Evolutionary conservation across 37 sponge, comb jelly and placozoan genomes (phyloP), one percentile per base, ranked within the genome.

Genomic region (Beroe forskalii): DNA sequence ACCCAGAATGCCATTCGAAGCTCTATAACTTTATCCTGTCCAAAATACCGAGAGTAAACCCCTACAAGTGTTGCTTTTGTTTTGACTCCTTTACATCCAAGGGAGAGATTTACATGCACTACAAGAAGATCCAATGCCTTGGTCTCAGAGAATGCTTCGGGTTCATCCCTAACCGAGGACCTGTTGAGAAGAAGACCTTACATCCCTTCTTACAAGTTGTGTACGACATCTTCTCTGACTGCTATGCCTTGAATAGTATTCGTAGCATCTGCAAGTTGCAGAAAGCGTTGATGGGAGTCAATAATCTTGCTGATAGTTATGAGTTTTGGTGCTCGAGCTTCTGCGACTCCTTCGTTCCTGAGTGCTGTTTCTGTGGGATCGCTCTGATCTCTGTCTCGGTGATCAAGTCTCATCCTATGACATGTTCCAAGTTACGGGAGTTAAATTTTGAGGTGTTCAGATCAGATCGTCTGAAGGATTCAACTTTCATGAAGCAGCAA

Each of bases 141-240:
- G 86, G 86, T 4, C 55, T 80, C 1, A 80, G 42, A 48, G 55
- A 44, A 35, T 80, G 86, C 20, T 44, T 44, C 27, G 86, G 86
- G 12, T 44, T 44, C 55, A 80, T 80, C 55, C 86, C 86, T 22
- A 44, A 41, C 55, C 28, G 32, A 36, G 72, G 39, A 32, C 72
- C 72, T 14, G 12, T 19, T 8, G 36, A 37, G 19, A 35, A 33
- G 2, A 69, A 69, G 32, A 64, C 14, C 17, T 22, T 23, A 28
- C 86, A 80, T 42, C 86, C 86, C 86, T 80, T 80, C 86, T 48
- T 80, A 20, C 44, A 33, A 23, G 86, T 37, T 44, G 55, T 80
- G 25, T 80, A n/a, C n/a, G n/a, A n/a, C 4, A 44, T 80, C 30
- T 80, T 80, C 55, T 23, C 40, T 1, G 27, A 38, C 86, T 80